These are phyloP conservation scores for Agrotis puta DNA, from an alignment of 2,888 invertebrate species.

Conservation along the genomic window DNA sequence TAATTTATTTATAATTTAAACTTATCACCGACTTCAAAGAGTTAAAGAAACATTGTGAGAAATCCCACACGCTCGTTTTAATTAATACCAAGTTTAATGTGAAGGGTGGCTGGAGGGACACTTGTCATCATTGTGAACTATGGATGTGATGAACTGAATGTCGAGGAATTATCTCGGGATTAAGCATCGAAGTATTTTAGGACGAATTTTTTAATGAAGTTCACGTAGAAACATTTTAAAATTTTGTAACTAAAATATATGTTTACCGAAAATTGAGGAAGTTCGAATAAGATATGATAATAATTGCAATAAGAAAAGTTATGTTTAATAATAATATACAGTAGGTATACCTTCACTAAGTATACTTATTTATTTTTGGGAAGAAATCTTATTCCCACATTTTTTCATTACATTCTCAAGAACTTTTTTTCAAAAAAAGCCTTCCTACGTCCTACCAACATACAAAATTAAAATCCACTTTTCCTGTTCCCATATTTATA, in stretches of 20 bases:
- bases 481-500: constrained; percentile 25
- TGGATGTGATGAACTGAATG: constrained; percentile 27
- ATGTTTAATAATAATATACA: not conserved
- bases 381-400: not conserved
- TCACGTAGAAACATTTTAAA: not conserved
- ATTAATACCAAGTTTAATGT: constrained; percentile 57
- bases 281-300: not conserved
- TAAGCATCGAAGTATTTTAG: constrained; percentile 10
- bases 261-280: too few relatives aligned
- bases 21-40: constrained; percentile 59
- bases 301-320: not conserved
- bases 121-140: constrained; percentile 51
- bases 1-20: constrained; percentile 63
- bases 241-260: not conserved
- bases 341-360: not conserved
- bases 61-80: constrained; percentile 59
- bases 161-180: constrained; percentile 7
- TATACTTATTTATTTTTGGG: not conserved
- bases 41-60: constrained; percentile 53
- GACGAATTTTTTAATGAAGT: not conserved
- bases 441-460: constrained; percentile 1
- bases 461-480: constrained; percentile 38
- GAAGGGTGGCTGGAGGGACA: constrained; percentile 50
- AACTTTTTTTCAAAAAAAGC: not conserved
- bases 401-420: not conserved